Evolutionary conservation across 2,113 vertebrate species (phyloP), one percentile per base, ranked within the genome.

Genomic region (Labrus mixtus): DNA sequence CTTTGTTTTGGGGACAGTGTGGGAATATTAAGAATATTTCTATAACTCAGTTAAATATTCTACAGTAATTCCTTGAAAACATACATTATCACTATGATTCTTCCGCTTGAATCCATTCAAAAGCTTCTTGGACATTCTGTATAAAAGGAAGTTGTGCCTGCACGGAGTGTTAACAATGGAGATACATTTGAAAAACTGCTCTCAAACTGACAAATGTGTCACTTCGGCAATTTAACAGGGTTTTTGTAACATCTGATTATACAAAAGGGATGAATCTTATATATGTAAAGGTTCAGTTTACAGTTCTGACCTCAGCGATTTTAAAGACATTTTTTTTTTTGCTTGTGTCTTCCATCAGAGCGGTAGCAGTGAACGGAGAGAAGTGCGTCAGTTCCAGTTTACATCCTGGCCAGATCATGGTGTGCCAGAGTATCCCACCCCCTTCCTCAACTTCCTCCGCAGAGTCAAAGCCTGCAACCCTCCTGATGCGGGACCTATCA

Each of bases 351-450:
- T 37, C 17, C 13, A 0, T 65, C 91, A 99, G 98, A 98, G 95
- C 0, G 97, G 97, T 61, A 96, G 94, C 83, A 99, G 96, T 0
- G 98, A 99, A 91, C 96, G 98, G 78, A 90, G 98, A 2, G 98
- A 99, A 84, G 97, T 99, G 13, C 96, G 98, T 29, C 98, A 99
- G 93, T 99, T 99, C 95, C 98, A 99, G 95, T 99, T 99, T 91
- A 99, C 98, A 0, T 96, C 97, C 0, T 99, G 98, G 98, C 98
- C 98, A 0, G 98, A 99, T 88, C 98, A 99, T 0, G 98, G 98
- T 0, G 98, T 99, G 0, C 98, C 98, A 0, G 98, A 99, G 84
- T 99, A 99, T 73, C 98, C 98, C 7, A 99, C 98, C 0, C 98
- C 98, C 0, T 99, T 99, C 95, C 94, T 99, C 88, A 98, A 98